Evolutionary conservation across 1,140 invertebrate species (phyloP).

Genomic region (Lasioglossum baleicum): DNA sequence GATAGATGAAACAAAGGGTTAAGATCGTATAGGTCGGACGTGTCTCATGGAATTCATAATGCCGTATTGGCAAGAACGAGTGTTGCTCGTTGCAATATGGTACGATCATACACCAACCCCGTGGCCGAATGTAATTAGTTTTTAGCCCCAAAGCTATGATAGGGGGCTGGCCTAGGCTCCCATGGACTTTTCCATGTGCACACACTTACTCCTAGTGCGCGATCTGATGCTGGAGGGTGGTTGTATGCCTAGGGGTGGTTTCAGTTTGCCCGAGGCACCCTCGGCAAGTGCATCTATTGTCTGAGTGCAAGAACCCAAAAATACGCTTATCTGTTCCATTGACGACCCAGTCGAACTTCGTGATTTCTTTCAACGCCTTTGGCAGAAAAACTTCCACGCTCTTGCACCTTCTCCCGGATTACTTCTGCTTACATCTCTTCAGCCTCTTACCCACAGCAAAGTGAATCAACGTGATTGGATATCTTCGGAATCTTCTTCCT

Average conservation of each 20-base stretch:
- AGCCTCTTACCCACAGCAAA: too few relatives aligned
- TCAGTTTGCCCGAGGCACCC: conserved; percentile 74
- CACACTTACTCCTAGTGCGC: conserved; percentile 44
- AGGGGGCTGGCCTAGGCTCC: conserved; percentile 62
- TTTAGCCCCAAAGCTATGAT: conserved; percentile 75
- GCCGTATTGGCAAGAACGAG: conserved; percentile 56
- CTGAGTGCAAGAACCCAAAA: conserved; percentile 71
- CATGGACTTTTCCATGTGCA: conserved; percentile 32
- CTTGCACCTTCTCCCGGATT: neutral
- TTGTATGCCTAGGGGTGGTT: conserved; percentile 63
- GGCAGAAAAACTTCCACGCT: too few relatives aligned
- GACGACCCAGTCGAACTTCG: conserved; percentile 4
- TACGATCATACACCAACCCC: conserved; percentile 63
- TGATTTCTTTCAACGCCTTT: conserved; percentile 38
- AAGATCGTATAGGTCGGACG: neutral
- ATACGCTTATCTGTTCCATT: conserved; percentile 64
- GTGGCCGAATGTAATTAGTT: conserved; percentile 76
- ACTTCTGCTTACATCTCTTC: too few relatives aligned
- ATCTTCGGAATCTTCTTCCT: too few relatives aligned
- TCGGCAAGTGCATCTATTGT: conserved; percentile 76
- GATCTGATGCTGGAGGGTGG: conserved; percentile 54
- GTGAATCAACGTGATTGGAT: too few relatives aligned
- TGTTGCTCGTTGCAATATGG: conserved; percentile 71
- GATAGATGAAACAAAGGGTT: too few relatives aligned
- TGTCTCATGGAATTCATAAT: conserved; percentile 60